Percentiles rank a stretch among this genome's conserved stretches.
These are phyloP conservation scores for Axis porcinus DNA, from an alignment of 2,113 vertebrate species.

Conservation along the genomic window DNA sequence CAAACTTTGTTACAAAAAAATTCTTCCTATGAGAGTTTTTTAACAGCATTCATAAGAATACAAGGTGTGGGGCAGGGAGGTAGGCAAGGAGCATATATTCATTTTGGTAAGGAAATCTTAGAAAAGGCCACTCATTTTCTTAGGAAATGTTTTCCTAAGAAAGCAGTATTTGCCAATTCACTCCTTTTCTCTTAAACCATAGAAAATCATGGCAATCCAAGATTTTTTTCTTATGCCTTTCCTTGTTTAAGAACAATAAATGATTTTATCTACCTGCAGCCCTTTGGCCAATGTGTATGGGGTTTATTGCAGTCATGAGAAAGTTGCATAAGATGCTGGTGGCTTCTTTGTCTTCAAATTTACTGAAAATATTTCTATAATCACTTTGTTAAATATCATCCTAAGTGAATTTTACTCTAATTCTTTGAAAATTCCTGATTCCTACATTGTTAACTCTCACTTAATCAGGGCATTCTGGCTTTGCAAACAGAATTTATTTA, in stretches of 20 bases:
- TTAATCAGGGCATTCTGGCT: background rate
- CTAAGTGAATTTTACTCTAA: background rate
- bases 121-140: background rate
- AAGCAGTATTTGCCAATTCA: background rate
- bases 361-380: background rate
- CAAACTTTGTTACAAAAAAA: background rate
- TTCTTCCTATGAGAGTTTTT: background rate
- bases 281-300: background rate
- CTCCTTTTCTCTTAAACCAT: background rate
- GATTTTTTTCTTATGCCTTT: background rate
- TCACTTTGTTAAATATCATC: background rate
- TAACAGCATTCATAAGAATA: background rate
- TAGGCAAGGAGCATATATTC: background rate
- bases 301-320: background rate
- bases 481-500: background rate
- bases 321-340: background rate
- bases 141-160: conserved; percentile 12
- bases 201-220: background rate
- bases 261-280: background rate
- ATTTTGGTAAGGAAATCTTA: background rate
- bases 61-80: background rate
- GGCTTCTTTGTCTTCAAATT: background rate
- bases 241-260: background rate
- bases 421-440: conserved; percentile 18
- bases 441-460: background rate